Conservation (phyloP, 1,140 invertebrate species). For the Holcopasites calliopsidis region DNA sequence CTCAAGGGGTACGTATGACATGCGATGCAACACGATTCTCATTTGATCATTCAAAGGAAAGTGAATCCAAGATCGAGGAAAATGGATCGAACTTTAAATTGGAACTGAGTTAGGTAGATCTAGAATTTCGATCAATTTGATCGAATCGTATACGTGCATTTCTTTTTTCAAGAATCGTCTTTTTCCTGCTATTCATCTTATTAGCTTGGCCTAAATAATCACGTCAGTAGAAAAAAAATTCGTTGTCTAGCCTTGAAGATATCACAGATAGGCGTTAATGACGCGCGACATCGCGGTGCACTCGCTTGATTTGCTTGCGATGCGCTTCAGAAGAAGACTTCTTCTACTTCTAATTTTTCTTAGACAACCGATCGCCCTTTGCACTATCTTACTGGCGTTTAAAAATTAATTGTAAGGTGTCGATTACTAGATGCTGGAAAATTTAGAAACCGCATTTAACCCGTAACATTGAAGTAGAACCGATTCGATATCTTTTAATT, state of each 20-base stretch:
- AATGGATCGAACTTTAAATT: too few species aligned
- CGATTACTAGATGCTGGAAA: background rate
- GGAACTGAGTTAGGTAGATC: too few species aligned
- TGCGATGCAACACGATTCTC: background rate
- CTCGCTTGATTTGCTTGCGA: slow-evolving; percentile 6
- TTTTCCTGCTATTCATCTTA: background rate
- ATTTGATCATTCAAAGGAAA: background rate
- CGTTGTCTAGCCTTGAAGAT: slow-evolving; percentile 24
- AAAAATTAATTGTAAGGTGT: background rate
- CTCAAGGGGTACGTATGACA: slow-evolving; percentile 60
- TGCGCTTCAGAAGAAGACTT: background rate
- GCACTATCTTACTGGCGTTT: background rate
- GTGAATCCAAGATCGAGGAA: background rate
- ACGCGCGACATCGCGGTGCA: slow-evolving; percentile 1
- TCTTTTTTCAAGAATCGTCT: background rate
- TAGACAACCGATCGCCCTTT: too few species aligned
- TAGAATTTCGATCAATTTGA: too few species aligned
- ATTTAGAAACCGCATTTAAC: slow-evolving; percentile 9
- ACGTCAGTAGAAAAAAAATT: background rate
- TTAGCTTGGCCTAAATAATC: background rate
- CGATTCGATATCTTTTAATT: background rate
- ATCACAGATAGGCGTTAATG: slow-evolving; percentile 29
- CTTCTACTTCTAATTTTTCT: background rate
- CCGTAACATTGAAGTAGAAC: background rate
- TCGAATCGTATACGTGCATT: too few species aligned